Conservation (phyloP, 1,140 invertebrate species). For the Macrostomum lignano region DNA sequence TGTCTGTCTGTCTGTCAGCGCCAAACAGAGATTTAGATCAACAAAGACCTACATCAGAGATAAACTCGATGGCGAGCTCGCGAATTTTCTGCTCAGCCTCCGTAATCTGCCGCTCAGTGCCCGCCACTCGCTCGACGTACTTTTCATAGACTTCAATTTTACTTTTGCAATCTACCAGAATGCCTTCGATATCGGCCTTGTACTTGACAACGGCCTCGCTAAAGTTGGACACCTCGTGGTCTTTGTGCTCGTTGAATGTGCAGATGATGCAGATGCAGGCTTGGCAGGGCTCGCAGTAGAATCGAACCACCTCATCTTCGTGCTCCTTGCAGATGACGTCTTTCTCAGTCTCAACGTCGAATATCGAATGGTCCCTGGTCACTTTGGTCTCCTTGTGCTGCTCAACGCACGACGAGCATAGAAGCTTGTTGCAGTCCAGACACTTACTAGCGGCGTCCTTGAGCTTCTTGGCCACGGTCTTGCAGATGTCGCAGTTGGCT, state of each 20-base stretch:
- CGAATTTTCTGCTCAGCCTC: conserved; percentile 19
- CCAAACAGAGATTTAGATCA: no score
- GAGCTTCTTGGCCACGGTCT: no score
- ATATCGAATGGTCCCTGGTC: conserved; percentile 24
- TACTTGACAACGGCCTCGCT: conserved; percentile 23
- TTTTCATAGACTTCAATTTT: conserved; percentile 19
- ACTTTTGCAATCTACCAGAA: conserved; percentile 18
- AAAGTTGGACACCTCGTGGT: conserved; percentile 27
- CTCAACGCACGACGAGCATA: conserved; percentile 24
- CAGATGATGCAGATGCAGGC: conserved; percentile 27
- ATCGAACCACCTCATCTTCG: conserved; percentile 23
- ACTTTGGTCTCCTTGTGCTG: conserved; percentile 23
- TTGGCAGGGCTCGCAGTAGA: conserved; percentile 28
- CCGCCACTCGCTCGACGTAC: conserved; percentile 13
- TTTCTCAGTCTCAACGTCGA: conserved; percentile 28
- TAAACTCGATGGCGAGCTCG: conserved; percentile 21
- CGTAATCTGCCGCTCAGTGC: conserved; percentile 19
- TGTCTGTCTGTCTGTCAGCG: no score
- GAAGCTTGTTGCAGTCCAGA: conserved; percentile 27
- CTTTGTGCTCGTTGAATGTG: conserved; percentile 28
- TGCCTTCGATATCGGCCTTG: conserved; percentile 19
- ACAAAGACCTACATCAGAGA: conserved; percentile 8
- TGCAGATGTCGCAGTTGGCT: no score
- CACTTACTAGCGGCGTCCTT: conserved; percentile 28
- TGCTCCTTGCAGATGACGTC: conserved; percentile 29